Conservation (phyloP, 2,113 vertebrate species). For the Spilogale gracilis region DNA sequence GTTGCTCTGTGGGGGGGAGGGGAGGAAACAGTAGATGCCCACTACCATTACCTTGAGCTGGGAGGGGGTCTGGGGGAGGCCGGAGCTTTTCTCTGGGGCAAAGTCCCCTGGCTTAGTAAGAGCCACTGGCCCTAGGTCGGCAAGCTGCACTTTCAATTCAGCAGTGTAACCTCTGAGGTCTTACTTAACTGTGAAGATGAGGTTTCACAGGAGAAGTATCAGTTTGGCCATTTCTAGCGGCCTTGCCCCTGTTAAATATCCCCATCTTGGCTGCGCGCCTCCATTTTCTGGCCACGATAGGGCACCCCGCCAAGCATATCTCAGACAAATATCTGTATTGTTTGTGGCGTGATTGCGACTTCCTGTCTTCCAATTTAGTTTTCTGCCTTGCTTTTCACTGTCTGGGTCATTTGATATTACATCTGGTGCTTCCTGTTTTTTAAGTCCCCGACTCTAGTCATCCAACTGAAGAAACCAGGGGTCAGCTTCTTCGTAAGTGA, state of each 20-base stretch:
- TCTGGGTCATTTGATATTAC: conserved; percentile 90
- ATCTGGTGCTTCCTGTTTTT: conserved; percentile 92
- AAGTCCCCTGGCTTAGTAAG: not conserved
- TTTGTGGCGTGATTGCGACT: conserved; percentile 89
- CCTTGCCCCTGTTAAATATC: not conserved
- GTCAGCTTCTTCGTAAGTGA: conserved; percentile 87
- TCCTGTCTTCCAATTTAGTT: conserved; percentile 90
- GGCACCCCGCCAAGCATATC: conserved; percentile 83
- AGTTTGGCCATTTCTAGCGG: not conserved
- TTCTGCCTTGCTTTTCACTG: conserved; percentile 85
- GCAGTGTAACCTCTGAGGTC: not conserved
- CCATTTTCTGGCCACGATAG: conserved; percentile 45
- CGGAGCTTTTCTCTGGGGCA: not conserved
- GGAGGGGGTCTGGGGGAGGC: not conserved
- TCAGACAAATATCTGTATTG: conserved; percentile 88
- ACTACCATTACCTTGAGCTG: not conserved
- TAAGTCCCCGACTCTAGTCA: conserved; percentile 85
- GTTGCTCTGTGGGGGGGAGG: not conserved
- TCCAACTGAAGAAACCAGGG: conserved; percentile 86
- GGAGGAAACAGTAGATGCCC: not conserved
- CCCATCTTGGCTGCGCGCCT: not conserved
- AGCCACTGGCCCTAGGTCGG: not conserved
- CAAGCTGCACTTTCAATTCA: not conserved
- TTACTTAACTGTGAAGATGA: not conserved
- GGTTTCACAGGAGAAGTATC: not conserved